Percentiles rank a stretch among this genome's conserved stretches.
Evolutionary conservation across 2,888 invertebrate genomes (phyloP).

Genomic region (Tiphia femorata): DNA sequence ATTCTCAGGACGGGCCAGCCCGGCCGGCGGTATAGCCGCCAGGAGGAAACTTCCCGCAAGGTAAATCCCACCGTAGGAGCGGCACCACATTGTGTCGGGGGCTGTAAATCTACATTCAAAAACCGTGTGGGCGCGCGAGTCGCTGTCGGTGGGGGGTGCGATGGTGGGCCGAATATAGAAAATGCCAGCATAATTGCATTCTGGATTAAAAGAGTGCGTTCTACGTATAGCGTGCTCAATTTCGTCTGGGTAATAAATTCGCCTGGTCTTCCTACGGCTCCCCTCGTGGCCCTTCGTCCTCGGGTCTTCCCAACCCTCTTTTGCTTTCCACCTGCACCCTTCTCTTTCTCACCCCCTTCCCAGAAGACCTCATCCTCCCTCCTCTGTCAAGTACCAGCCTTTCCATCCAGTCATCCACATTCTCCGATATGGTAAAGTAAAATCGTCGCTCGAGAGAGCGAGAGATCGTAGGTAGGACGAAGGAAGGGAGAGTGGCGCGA

Average conservation of each 20-base stretch:
- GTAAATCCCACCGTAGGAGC: too few relatives aligned
- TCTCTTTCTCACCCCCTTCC: background rate
- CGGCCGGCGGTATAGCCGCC: too few relatives aligned
- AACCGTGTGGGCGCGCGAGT: slow-evolving; percentile 10
- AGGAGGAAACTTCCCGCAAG: slow-evolving; percentile 22
- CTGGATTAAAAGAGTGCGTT: slow-evolving; percentile 36
- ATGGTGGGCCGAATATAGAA: slow-evolving; percentile 32
- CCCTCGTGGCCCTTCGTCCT: too few relatives aligned
- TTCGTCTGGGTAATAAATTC: slow-evolving; percentile 34
- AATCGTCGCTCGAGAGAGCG: slow-evolving; percentile 22
- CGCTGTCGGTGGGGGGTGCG: background rate
- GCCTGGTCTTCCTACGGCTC: too few relatives aligned
- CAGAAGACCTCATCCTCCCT: too few relatives aligned
- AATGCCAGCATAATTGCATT: slow-evolving; percentile 38
- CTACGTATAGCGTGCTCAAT: slow-evolving; percentile 30
- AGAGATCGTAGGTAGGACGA: too few relatives aligned
- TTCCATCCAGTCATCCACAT: slow-evolving; percentile 3
- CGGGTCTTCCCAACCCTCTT: too few relatives aligned
- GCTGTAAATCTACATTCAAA: slow-evolving; percentile 40
- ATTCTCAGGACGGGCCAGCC: slow-evolving; percentile 32
- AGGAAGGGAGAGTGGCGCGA: too few relatives aligned
- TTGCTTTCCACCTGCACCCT: background rate
- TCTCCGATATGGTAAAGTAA: slow-evolving; percentile 8
- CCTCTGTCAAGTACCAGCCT: too few relatives aligned
- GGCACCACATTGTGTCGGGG: slow-evolving; percentile 33